Evolutionary conservation across 1,140 invertebrate species (phyloP), one percentile per base, ranked within the genome.

Genomic region (Brachionus calyciflorus): DNA sequence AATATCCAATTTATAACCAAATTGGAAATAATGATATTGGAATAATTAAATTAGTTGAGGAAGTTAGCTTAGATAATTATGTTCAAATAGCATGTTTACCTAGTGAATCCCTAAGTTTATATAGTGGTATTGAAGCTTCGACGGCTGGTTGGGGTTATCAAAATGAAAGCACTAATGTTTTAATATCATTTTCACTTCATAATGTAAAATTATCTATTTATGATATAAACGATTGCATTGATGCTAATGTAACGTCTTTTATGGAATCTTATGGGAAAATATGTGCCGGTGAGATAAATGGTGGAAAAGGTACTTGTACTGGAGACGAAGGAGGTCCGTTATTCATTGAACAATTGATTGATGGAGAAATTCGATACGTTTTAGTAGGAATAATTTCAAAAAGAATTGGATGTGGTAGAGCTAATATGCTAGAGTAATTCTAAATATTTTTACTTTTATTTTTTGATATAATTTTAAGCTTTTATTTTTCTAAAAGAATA

Each of bases 41-140:
- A 21, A n/a, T 73, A 9, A 1, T 73, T 14, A 73, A 73, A 24
- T 17, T 73, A n/a, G 30, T 17, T 51, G 21, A 12, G 10, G 40
- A 17, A 14, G 44, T 73, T 14, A 48, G 51, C 30, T 30, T 49
- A 10, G 44, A 48, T 2, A 1, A 7, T 14, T 49, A 37, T 51
- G 21, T 73, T 7, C 69, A 73, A 33, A 10, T 73, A 19, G n/a
- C 69, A 44, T 73, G 69, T 48, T 55, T 73, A 49, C 69, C 69
- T 17, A 4, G 9, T 19, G 44, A 14, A 17, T 30, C 41, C 10
- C 28, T 44, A 21, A 2, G 24, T 10, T 9, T 3, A 14, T 17
- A 30, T 14, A 37, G 4, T 5, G 9, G 9, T 9, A n/a, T n/a
- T 5, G 46, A 69, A 26, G 65, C 19, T 5, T 46, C 19, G 41